Percentiles rank a stretch among this genome's conserved stretches.
Conservation (phyloP, 2,797 vertebrate genomes). For the Xenopus petersii region DNA sequence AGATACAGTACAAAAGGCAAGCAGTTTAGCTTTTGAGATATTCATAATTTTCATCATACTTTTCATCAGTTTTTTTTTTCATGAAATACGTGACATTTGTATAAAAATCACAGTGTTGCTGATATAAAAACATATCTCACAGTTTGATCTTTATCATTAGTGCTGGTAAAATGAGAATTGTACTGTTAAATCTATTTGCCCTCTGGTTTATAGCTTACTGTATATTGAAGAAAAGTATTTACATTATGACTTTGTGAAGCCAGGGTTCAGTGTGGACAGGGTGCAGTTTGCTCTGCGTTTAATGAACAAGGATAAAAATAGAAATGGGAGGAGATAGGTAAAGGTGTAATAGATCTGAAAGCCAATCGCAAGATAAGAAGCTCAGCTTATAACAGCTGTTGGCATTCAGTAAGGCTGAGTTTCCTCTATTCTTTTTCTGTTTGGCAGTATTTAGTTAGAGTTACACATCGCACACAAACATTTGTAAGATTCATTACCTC, state of each 20-base stretch:
- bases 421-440: too few species aligned
- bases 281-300: constrained; percentile 17
- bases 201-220: background rate
- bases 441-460: too few species aligned
- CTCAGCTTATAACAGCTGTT: background rate
- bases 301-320: constrained; percentile 10
- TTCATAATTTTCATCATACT: too few species aligned
- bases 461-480: too few species aligned
- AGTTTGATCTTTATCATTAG: background rate
- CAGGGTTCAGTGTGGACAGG: constrained; percentile 7
- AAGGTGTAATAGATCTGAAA: constrained; percentile 20
- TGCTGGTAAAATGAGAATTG: background rate
- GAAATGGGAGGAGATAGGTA: constrained; percentile 9
- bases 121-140: too few species aligned
- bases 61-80: too few species aligned
- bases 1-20: too few species aligned
- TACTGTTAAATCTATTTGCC: background rate
- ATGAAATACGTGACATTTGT: too few species aligned
- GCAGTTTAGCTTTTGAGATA: too few species aligned
- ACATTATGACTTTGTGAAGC: constrained; percentile 9
- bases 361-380: background rate
- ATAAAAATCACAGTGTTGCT: too few species aligned
- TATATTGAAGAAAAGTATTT: constrained; percentile 4
- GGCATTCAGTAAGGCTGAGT: background rate
- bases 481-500: too few species aligned